A percentile compares a stretch with the other conserved stretches of the same genome.
Conservation (phyloP, 2,797 vertebrate genomes). For the Pseudochaenichthys georgianus region DNA sequence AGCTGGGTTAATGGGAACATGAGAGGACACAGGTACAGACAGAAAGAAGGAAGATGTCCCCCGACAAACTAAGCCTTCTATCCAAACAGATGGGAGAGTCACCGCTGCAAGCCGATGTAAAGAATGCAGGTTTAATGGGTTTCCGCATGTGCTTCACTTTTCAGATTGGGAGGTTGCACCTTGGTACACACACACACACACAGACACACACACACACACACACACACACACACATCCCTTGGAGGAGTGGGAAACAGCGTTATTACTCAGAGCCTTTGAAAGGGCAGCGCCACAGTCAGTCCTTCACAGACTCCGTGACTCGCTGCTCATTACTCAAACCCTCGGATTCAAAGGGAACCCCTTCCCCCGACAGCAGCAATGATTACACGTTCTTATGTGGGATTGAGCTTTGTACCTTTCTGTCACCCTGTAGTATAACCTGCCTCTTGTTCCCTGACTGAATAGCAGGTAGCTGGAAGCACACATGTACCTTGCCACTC, state of each 20-base stretch:
- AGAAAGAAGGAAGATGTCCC: no score
- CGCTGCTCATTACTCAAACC: conserved; percentile 32
- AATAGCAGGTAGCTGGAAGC: background rate
- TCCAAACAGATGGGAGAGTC: no score
- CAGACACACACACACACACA: background rate
- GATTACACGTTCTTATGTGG: background rate
- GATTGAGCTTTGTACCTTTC: background rate
- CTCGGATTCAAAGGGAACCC: conserved; percentile 23
- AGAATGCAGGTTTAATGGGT: no score
- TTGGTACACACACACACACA: background rate
- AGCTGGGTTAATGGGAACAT: no score
- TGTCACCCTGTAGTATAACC: background rate
- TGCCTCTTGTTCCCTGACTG: background rate
- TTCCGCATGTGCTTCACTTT: no score
- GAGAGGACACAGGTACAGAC: no score
- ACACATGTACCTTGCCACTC: background rate
- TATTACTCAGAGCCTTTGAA: conserved; percentile 11
- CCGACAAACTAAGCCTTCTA: no score
- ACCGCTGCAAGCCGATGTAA: no score
- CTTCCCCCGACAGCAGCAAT: background rate
- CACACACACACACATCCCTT: background rate
- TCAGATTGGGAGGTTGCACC: no score
- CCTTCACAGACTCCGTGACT: conserved; percentile 26
- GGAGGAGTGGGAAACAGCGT: no score
- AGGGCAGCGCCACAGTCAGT: conserved; percentile 10